Base-by-base conservation (phyloP, 2,888 invertebrate genomes). In the Buathra laborator region DNA sequence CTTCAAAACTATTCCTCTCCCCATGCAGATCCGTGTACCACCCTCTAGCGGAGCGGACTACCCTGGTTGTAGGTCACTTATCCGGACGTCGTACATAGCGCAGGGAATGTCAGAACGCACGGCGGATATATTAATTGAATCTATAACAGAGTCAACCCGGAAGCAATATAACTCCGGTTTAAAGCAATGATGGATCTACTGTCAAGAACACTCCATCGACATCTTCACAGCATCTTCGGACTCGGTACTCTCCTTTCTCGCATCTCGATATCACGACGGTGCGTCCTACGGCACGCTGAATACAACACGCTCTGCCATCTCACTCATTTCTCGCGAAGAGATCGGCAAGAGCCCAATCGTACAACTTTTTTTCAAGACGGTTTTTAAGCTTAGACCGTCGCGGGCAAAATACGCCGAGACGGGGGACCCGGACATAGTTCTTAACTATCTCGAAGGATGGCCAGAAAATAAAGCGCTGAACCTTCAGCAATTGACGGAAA, bases 11-110 rank as follows among this genome's bases (percentile, higher is more conserved):
- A 48, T 82, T 89, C 14, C 67, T 85, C 19, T 88, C 86, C 59
- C 72, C 84, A 84, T 71, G 75, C 80, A 88, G 88, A 76, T 72
- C 72, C 12, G 78, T 86, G 85, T 68, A 83, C 83, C 88, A 90
- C 86, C 88, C 85, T 16, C 46, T 59, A 46, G 16, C 70, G 51
- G 24, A 51, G 9, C 70, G 59, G n/a, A 72, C 70, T 44, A 68
- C 51, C 37, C 70, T 81, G 72, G 76, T 77, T 46, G 89, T 86
- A 72, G 89, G 87, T 10, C 66, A 64, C 68, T 87, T 89, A 86
- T 90, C 88, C 9, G 86, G 84, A 66, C 84, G 29, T 51, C 72
- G 6, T 48, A 76, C 16, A 2, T 70, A 66, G 83, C 43, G 3
- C 43, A 46, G 19, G 81, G 81, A 10, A 5, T 46, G 12, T 4